Base-by-base conservation (phyloP, 1,140 invertebrate genomes). In the Sycophila sp. region DNA sequence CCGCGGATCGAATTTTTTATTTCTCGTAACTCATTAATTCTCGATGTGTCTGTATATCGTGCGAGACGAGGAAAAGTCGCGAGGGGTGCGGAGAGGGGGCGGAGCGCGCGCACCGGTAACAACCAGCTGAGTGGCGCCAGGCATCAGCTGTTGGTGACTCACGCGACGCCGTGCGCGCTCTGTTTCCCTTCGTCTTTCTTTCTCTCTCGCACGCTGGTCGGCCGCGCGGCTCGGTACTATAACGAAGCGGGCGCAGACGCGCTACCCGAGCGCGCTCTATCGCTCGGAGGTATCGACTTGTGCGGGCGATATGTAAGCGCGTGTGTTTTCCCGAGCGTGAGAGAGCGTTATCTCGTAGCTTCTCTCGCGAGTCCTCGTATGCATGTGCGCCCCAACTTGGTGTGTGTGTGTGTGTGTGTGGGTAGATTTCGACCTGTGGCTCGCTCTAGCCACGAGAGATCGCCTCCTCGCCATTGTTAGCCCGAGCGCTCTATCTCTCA, bases 61-160 rank as follows among this genome's bases (percentile, higher is more conserved):
- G n/a, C n/a, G n/a, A n/a, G n/a, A n/a, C n/a, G n/a, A n/a, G n/a
- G n/a, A n/a, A n/a, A n/a, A n/a, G n/a, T n/a, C n/a, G n/a, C n/a
- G n/a, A n/a, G n/a, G n/a, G n/a, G n/a, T n/a, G 30, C 15, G 34
- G 53, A 45, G 42, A 38, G 56, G 30, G 53, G 49, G 64, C 38
- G 47, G 59, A 63, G 55, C 60, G 38, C 13, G n/a, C 64, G 76
- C 72, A 80, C 76, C 75, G 78, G 77, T 80, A 82, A 81, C 77
- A 80, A 74, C 80, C 82, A 84, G 82, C 81, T 84, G 82, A 84
- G 81, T 83, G 82, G 81, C 82, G 82, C 82, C 82, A 80, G 77
- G 75, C 81, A 81, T 83, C 82, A 83, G 81, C 67, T 69, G 67
- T 81, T 82, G 76, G 80, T 83, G 82, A 83, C 79, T 83, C 81